phyloP scores from a whole-genome alignment of 2,797 vertebrate species.

The Crenuchus spilurus region DNA sequence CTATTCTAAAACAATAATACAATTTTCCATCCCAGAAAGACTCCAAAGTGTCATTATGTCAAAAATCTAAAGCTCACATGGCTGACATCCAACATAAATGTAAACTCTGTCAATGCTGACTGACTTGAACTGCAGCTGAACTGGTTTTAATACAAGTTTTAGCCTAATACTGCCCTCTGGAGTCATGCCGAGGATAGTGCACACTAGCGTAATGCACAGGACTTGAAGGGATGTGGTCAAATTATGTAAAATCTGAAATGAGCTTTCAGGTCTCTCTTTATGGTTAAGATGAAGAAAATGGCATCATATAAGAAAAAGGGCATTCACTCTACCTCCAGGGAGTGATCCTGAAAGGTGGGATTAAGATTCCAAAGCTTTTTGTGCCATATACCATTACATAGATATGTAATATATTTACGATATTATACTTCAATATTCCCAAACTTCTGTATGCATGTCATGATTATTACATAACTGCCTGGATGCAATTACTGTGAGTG shows the following conservation, averaged over 20 bases:
- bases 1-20: slow-evolving; percentile 42
- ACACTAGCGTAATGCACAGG: neutral
- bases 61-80: slow-evolving; percentile 38
- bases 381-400: neutral
- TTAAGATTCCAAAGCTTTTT: neutral
- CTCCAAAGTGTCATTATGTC: slow-evolving; percentile 30
- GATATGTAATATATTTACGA: too few species aligned
- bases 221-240: neutral
- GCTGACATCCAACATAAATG: slow-evolving; percentile 29
- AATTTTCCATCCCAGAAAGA: neutral
- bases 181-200: slow-evolving; percentile 37
- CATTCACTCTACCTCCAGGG: neutral
- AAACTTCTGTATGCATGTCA: too few species aligned
- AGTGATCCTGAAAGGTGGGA: neutral
- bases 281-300: too few species aligned
- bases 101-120: neutral
- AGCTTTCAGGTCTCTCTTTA: too few species aligned
- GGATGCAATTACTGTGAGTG: too few species aligned
- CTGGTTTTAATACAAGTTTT: neutral
- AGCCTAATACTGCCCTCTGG: slow-evolving; percentile 56
- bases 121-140: neutral
- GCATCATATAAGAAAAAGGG: too few species aligned
- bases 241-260: too few species aligned
- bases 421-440: too few species aligned
- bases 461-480: too few species aligned